Evolutionary conservation across 2,888 invertebrate species (phyloP), one percentile per base, ranked within the genome.

Genomic region (Apocheima hispidaria): DNA sequence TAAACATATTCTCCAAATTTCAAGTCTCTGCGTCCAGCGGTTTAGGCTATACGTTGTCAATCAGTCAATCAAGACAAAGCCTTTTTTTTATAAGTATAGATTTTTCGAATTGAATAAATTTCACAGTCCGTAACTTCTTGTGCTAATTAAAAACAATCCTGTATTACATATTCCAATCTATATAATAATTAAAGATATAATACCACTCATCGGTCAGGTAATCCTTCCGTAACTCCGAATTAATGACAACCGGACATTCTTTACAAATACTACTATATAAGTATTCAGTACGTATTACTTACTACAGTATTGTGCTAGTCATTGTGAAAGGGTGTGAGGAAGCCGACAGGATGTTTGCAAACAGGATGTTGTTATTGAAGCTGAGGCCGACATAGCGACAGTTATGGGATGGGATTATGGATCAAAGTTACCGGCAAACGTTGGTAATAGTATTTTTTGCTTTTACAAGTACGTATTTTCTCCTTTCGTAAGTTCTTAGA

Each of bases 291-390:
- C n/a, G 7, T 6, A 26, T 7, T n/a, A 26, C n/a, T 14, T 14
- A 14, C 14, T 2, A 6, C 35, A 35, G 35, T 38, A 18, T 18
- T 38, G 4, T 18, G 18, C 9, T 2, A 20, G 38, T 12, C 12
- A 53, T 59, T 59, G 53, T 49, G 58, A 4, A 0, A 21, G 41
- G 23, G 50, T 44, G 54, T 49, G 12, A 33, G 7, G 28, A 26
- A 9, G 43, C 44, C 40, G 49, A 52, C 65, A 62, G 58, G 63
- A 63, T 66, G 70, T 70, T 68, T 68, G 66, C 52, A 68, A 68
- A 70, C 68, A 68, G 67, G 67, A 69, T 60, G 51, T 26, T 10
- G 18, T 7, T 23, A 7, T 43, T 43, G 23, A 23, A 41, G 41
- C 21, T 14, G 23, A 14, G 36, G 23, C 21, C 43, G 14, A 6